Percentiles rank a stretch among this genome's conserved stretches.
Conservation (phyloP, 2,113 vertebrate genomes). For the Cephalopholis sonnerati region DNA sequence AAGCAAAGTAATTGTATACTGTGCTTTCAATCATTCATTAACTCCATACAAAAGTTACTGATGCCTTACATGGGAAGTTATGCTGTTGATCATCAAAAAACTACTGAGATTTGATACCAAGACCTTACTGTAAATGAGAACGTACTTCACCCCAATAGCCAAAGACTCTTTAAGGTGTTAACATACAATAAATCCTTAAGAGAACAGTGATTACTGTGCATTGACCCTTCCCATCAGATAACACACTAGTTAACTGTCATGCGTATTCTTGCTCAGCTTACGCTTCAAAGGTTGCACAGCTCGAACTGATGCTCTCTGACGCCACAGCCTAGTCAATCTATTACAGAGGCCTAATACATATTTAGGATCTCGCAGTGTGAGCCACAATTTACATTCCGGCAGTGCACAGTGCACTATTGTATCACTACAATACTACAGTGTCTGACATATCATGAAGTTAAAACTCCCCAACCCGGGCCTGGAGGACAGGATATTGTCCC, state of each 20-base stretch:
- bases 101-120: no score
- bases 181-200: neutral
- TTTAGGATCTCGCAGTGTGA: constrained; percentile 5
- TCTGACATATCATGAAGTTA: constrained; percentile 79
- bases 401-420: constrained; percentile 12
- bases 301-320: constrained; percentile 28
- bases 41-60: no score
- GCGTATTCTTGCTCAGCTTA: constrained; percentile 5
- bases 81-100: no score
- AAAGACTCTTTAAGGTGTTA: no score
- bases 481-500: constrained; percentile 89
- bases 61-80: no score
- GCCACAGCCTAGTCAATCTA: constrained; percentile 43
- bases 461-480: constrained; percentile 87
- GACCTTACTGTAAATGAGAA: no score
- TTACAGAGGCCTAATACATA: constrained; percentile 47
- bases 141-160: no score
- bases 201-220: neutral
- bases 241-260: constrained; percentile 17
- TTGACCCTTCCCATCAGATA: constrained; percentile 28
- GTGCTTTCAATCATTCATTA: neutral
- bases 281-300: constrained; percentile 34
- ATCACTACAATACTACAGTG: constrained; percentile 19
- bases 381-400: constrained; percentile 26
- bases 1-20: neutral